Percentiles rank a stretch among this genome's conserved stretches.
These are phyloP conservation scores for Brevimyrus niger DNA, from an alignment of 2,113 vertebrate genomes.

Conservation along the genomic window DNA sequence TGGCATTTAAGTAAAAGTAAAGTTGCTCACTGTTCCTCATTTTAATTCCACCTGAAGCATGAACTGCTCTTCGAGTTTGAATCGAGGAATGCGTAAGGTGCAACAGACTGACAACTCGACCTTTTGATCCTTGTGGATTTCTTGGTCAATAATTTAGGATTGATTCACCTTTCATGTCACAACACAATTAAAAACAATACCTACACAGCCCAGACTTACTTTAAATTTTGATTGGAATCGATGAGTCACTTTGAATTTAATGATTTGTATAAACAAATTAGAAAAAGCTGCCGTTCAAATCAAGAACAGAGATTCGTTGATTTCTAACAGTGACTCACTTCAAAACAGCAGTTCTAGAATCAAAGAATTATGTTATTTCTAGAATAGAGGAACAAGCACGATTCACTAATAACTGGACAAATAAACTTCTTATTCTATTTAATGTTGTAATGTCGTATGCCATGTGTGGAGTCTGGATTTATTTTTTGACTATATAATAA, in stretches of 20 bases:
- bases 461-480: not conserved
- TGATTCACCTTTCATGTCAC: not conserved
- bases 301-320: not conserved
- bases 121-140: slow-evolving; percentile 3
- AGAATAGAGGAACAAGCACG: not conserved
- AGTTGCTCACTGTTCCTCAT: not conserved
- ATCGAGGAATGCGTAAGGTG: not conserved
- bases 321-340: not conserved
- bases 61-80: not conserved
- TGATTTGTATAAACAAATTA: slow-evolving; percentile 4
- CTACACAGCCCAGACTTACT: not conserved
- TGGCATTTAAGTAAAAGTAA: not conserved
- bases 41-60: not conserved
- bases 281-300: not conserved
- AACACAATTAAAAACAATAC: not conserved
- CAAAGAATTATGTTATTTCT: not conserved
- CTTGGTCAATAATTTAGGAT: slow-evolving; percentile 13
- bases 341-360: not conserved
- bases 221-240: slow-evolving; percentile 16
- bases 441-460: too few relatives aligned
- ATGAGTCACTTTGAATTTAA: not conserved
- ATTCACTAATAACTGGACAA: not conserved
- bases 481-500: not conserved
- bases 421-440: not conserved
- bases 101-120: not conserved